Evolutionary conservation across 2,797 vertebrate genomes (phyloP).

Genomic region (Arnoldichthys spilopterus): DNA sequence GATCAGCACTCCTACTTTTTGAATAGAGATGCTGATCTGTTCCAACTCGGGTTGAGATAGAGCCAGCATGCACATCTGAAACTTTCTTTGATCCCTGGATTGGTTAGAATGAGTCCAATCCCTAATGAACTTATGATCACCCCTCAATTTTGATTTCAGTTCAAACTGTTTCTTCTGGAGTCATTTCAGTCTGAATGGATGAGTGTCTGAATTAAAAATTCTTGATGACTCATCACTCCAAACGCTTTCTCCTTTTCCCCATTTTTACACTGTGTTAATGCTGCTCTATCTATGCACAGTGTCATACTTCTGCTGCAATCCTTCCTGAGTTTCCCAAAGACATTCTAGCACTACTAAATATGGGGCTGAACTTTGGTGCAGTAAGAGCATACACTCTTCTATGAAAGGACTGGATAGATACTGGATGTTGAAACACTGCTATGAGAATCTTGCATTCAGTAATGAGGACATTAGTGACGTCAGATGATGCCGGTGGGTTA

Average conservation of each 20-base stretch:
- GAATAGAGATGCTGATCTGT: neutral
- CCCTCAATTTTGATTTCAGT: neutral
- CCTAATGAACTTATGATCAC: constrained; percentile 13
- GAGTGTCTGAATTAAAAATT: constrained; percentile 7
- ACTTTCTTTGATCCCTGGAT: neutral
- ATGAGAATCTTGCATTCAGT: neutral
- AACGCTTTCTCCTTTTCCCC: neutral
- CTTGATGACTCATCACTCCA: constrained; percentile 18
- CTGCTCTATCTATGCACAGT: constrained; percentile 6
- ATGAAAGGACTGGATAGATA: neutral
- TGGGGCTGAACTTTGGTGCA: neutral
- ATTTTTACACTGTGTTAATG: constrained; percentile 26
- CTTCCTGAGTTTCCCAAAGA: neutral
- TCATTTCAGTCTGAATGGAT: neutral
- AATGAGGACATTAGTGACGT: neutral
- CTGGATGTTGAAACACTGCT: neutral
- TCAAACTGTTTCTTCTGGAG: neutral
- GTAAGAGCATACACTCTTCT: neutral
- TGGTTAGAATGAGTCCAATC: neutral
- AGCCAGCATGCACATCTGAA: neutral
- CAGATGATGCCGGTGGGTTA: neutral
- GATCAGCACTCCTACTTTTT: neutral
- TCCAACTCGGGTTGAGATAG: neutral
- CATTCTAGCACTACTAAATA: neutral
- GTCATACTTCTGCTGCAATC: neutral